Conservation (phyloP, 2,113 vertebrate genomes). For the Pithys albifrons region DNA sequence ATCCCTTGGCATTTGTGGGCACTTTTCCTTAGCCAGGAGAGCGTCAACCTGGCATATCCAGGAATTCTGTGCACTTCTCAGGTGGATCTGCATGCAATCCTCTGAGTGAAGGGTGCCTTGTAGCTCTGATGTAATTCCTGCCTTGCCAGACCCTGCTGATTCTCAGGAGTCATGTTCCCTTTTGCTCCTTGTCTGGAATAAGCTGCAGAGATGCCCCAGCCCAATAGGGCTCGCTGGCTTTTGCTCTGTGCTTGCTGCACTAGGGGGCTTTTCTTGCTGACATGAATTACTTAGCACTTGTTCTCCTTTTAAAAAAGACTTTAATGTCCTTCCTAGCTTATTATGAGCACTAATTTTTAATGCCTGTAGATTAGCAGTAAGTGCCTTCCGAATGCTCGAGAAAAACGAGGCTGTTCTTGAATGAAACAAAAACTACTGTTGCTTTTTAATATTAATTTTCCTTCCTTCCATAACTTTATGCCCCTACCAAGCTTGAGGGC, state of each 20-base stretch:
- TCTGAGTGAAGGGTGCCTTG: background rate
- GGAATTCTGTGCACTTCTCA: background rate
- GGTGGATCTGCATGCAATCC: background rate
- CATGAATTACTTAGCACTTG: background rate
- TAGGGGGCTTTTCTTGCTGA: background rate
- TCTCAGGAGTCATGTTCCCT: background rate
- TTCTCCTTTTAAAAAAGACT: background rate
- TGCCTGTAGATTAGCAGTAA: background rate
- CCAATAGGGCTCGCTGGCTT: background rate
- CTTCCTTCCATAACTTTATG: background rate
- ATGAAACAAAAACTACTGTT: background rate
- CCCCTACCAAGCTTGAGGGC: background rate
- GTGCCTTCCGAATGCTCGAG: background rate
- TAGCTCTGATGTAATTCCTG: background rate
- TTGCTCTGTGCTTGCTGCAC: background rate
- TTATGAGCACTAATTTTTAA: constrained; percentile 2
- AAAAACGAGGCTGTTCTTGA: background rate
- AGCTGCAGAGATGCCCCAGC: background rate
- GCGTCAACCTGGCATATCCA: background rate
- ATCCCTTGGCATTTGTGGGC: background rate
- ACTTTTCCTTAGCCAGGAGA: accelerated
- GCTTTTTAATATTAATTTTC: background rate
- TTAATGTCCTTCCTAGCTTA: background rate
- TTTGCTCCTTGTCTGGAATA: background rate
- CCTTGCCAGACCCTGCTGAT: background rate